phyloP scores from a whole-genome alignment of 53 echinoderm and acorn worm species.

The Holothuria scabra region DNA sequence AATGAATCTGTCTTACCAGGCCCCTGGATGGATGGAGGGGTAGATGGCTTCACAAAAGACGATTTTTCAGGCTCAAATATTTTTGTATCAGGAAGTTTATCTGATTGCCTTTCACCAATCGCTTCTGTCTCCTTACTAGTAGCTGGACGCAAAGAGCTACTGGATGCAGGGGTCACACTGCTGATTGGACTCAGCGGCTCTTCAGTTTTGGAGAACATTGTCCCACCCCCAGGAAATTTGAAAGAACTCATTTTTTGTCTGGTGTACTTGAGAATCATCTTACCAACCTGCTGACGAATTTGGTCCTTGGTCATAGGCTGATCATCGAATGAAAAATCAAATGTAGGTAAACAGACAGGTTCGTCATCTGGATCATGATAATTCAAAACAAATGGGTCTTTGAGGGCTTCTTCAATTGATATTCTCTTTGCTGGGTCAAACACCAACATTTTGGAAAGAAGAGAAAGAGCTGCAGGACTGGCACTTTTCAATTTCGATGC shows the following conservation, averaged over 20 bases:
- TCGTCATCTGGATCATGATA: slow-evolving; percentile 94
- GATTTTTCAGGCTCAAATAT: background rate
- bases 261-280: slow-evolving; percentile 94
- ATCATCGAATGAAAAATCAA: slow-evolving; percentile 97
- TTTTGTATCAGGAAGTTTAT: background rate
- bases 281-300: slow-evolving; percentile 81
- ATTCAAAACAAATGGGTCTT: slow-evolving; percentile 85
- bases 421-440: slow-evolving; percentile 85
- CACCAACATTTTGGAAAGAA: slow-evolving; percentile 88
- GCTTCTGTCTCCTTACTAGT: background rate
- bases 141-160: background rate
- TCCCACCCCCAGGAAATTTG: slow-evolving; percentile 28
- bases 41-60: slow-evolving; percentile 20
- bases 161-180: background rate
- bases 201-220: slow-evolving; percentile 41
- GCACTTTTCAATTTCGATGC: slow-evolving; percentile 61
- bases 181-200: background rate
- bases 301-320: slow-evolving; percentile 80
- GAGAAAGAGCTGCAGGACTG: slow-evolving; percentile 72
- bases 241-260: slow-evolving; percentile 60
- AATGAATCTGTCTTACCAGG: slow-evolving; percentile 3
- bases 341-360: slow-evolving; percentile 81
- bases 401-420: slow-evolving; percentile 74
- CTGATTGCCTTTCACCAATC: no score
- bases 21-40: slow-evolving; percentile 35